Evolutionary conservation across 2,113 vertebrate species (phyloP), one percentile per base, ranked within the genome.

Genomic region (Conger conger): DNA sequence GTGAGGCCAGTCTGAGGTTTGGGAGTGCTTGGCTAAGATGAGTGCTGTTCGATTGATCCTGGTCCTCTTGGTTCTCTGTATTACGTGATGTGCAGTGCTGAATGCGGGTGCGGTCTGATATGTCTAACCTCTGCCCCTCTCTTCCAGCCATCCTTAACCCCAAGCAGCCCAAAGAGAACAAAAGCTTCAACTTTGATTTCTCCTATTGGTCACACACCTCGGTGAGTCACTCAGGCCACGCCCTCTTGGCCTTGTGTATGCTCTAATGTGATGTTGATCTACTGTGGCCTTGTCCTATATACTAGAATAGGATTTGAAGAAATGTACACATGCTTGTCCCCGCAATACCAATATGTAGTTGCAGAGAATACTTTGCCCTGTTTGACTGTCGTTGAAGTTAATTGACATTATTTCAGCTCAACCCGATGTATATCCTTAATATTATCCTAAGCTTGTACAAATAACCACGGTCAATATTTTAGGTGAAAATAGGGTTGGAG

Each of bases 161-260:
- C 63, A 99, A 99, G 90, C 97, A 97, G 86, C 96, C 97, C 88
- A 99, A 99, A 95, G 98, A 99, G 94, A 97, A 95, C 87, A 99
- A 99, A 94, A 99, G 98, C 95, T 99, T 99, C 96, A 99, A 95
- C 94, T 99, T 99, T 84, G 98, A 99, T 94, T 99, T 97, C 90
- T 99, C 98, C 90, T 99, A 99, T 93, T 99, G 98, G 98, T 99
- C 98, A 5, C 98, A 99, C 88, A 99, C 98, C 76, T 92, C 98
- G 90, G 98, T 99, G 92, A 97, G 94, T 82, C 33, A 0, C 16
- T 68, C 57, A 73, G 80, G 3, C 40, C 36, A 37, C 23, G 7
- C 16, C 38, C 30, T 53, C 11, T 45, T 35, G 38, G 33, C 42
- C 42, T 45, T 20, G 57, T 27, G 0, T 63, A 4, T 27, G 54